Evolutionary conservation across 1,140 invertebrate genomes (phyloP).

Genomic region (Cydia strobilella): DNA sequence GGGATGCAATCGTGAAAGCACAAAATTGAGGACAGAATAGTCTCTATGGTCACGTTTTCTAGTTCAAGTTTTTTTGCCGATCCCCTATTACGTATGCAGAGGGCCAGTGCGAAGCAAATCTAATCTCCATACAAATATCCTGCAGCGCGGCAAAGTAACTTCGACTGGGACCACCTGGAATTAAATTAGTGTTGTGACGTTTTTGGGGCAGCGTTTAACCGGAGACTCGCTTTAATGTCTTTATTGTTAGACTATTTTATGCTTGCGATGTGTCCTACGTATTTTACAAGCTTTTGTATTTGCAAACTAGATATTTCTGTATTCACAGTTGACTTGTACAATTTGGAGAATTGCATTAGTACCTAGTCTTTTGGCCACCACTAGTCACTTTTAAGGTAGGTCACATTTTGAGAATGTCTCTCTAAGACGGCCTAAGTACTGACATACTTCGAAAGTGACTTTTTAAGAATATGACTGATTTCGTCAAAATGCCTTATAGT

Average conservation of each 20-base stretch:
- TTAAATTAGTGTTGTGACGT: conserved; percentile 9
- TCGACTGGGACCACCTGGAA: conserved; percentile 18
- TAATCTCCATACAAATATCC: conserved; percentile 28
- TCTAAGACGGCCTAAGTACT: no score
- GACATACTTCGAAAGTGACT: no score
- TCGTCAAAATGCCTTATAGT: no score
- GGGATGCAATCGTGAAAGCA: background rate
- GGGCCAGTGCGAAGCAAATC: conserved; percentile 7
- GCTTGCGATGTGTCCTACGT: background rate
- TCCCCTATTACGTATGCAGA: conserved; percentile 4
- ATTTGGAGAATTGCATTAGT: no score
- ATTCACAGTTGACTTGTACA: no score
- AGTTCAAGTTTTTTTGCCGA: background rate
- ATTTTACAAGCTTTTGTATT: background rate
- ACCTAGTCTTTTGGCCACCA: no score
- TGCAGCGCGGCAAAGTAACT: conserved; percentile 3
- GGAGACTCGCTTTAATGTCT: background rate
- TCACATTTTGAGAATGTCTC: no score
- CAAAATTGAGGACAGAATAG: background rate
- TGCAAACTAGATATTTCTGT: no score
- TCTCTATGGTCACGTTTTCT: background rate
- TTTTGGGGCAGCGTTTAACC: conserved; percentile 2
- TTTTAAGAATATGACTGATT: no score
- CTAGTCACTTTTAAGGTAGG: no score
- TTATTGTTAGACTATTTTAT: background rate